These are phyloP conservation scores for Gymnodraco acuticeps DNA, from an alignment of 2,797 vertebrate species.

Conservation along the genomic window DNA sequence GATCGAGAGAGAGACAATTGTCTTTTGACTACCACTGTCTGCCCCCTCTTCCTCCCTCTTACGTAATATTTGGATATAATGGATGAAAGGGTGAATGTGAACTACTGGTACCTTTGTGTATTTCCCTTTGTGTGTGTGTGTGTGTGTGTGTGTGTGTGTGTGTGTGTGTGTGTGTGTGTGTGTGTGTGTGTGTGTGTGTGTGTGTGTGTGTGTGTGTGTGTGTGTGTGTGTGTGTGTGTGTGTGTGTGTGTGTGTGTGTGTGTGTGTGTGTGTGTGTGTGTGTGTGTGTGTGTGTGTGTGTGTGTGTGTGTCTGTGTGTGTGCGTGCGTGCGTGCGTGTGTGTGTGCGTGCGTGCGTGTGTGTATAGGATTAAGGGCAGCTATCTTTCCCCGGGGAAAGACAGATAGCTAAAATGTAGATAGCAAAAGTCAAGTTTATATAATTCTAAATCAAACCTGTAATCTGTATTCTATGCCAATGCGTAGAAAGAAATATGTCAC, in stretches of 20 bases:
- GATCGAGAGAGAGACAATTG: conserved; percentile 30
- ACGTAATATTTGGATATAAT: conserved; percentile 50
- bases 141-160: neutral
- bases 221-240: neutral
- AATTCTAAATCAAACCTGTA: conserved; percentile 15
- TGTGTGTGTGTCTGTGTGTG: no score
- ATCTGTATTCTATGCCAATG: conserved; percentile 33
- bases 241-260: conserved; percentile 5
- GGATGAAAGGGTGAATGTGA: conserved; percentile 48
- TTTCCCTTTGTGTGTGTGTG: neutral
- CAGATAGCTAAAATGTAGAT: neutral
- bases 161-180: neutral
- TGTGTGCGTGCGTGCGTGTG: neutral
- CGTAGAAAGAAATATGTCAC: conserved; percentile 36
- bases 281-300: no score
- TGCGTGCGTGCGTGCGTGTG: neutral
- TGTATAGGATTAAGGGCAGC: conserved; percentile 5
- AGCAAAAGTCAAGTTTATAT: conserved; percentile 25
- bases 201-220: conserved; percentile 1
- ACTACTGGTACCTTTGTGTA: conserved; percentile 32
- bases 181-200: neutral
- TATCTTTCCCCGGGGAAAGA: conserved; percentile 17
- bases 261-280: neutral
- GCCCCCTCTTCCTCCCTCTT: conserved; percentile 9
- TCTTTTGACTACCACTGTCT: conserved; percentile 40